Evolutionary conservation across 2,797 vertebrate species (phyloP).

Genomic region (Phylloscopus collybita): DNA sequence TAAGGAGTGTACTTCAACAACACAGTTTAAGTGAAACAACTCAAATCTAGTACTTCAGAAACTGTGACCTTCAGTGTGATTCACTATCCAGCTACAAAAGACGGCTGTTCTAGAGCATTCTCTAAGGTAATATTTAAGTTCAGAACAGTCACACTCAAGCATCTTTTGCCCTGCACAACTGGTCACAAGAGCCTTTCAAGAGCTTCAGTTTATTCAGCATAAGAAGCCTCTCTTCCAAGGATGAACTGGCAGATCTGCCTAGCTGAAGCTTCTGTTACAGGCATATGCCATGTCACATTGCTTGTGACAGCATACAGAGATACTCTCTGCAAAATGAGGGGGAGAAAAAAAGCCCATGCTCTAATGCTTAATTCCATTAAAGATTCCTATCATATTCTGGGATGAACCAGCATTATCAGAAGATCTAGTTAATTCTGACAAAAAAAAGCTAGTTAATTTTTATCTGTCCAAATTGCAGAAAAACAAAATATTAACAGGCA

Average conservation of each 20-base stretch:
- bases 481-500: not conserved
- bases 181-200: not conserved
- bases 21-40: not conserved
- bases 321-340: not conserved
- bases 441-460: not conserved
- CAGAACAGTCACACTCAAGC: not conserved
- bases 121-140: not conserved
- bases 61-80: not conserved
- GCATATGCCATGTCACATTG: not conserved
- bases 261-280: not conserved
- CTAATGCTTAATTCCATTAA: not conserved
- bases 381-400: not conserved
- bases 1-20: not conserved
- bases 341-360: accelerated
- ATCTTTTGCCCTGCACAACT: not conserved
- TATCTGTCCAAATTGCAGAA: not conserved
- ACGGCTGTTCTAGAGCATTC: not conserved
- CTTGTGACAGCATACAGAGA: not conserved
- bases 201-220: not conserved
- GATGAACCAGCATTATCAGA: not conserved
- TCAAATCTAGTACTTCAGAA: not conserved
- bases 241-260: not conserved
- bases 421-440: not conserved
- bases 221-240: not conserved
- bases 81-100: not conserved